A percentile compares a stretch with the other conserved stretches of the same genome.
Evolutionary conservation across 2,888 invertebrate species (phyloP).

Genomic region (Tyria jacobaeae): DNA sequence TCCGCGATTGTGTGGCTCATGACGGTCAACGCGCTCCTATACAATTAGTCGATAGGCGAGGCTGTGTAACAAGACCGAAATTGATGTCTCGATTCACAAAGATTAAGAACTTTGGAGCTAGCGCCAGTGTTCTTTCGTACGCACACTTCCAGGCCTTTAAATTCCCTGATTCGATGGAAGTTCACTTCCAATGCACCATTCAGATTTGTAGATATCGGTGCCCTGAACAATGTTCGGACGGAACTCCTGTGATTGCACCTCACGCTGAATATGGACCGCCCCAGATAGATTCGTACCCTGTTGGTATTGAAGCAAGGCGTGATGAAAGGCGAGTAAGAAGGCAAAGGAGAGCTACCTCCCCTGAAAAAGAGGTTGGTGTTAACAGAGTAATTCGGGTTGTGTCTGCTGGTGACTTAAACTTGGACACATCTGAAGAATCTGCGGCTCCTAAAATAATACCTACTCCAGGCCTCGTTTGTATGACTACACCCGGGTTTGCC

Average conservation of each 20-base stretch:
- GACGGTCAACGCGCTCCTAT: conserved; percentile 97
- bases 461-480: conserved; percentile 94
- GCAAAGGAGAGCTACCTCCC: conserved; percentile 87
- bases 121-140: conserved; percentile 96
- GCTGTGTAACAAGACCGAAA: conserved; percentile 96
- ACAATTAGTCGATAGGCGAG: conserved; percentile 96
- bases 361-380: conserved; percentile 94
- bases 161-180: conserved; percentile 98
- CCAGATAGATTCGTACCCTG: conserved; percentile 83
- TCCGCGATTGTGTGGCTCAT: conserved; percentile 97
- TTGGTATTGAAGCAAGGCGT: conserved; percentile 89
- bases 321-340: conserved; percentile 91
- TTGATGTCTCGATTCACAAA: conserved; percentile 97
- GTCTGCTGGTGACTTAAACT: conserved; percentile 94
- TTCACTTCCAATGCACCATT: conserved; percentile 97
- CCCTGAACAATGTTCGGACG: conserved; percentile 95
- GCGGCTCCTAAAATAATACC: conserved; percentile 85
- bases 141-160: conserved; percentile 98
- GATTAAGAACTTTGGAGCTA: conserved; percentile 97
- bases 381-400: conserved; percentile 96
- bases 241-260: conserved; percentile 80
- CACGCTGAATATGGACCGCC: conserved; percentile 91
- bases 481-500: conserved; percentile 97
- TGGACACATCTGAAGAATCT: conserved; percentile 92
- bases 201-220: conserved; percentile 97